These are phyloP conservation scores for Sphenopsis melanotis DNA, from an alignment of 2,797 vertebrate genomes.

Conservation along the genomic window DNA sequence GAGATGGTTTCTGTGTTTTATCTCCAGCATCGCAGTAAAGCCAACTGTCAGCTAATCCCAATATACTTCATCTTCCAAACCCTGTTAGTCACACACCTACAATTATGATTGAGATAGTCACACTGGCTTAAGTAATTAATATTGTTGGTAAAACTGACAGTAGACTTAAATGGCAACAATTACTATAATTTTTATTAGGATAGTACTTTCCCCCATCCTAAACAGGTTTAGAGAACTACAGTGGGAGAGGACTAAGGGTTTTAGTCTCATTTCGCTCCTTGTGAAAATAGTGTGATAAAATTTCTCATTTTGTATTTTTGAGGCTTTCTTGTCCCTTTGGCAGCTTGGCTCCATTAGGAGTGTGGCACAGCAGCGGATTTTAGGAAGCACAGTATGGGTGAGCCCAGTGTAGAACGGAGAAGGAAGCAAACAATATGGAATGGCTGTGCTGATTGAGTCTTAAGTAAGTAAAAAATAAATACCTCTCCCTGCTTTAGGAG, in stretches of 20 bases:
- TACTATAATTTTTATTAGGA: neutral
- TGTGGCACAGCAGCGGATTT: neutral
- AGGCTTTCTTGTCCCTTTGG: neutral
- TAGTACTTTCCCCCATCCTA: neutral
- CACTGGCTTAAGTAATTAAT: neutral
- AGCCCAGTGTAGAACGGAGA: neutral
- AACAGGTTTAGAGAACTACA: neutral
- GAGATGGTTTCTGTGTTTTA: neutral
- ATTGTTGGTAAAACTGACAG: neutral
- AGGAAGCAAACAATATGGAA: neutral
- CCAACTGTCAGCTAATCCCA: neutral
- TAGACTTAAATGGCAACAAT: neutral
- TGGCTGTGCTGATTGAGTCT: neutral
- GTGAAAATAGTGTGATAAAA: neutral
- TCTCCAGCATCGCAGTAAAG: neutral
- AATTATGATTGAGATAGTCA: neutral
- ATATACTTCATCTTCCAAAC: neutral
- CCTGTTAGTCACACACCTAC: neutral
- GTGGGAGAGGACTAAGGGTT: neutral
- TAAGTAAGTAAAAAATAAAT: neutral
- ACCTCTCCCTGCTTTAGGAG: neutral
- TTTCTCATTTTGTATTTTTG: neutral
- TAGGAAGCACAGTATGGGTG: neutral
- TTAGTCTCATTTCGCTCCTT: neutral
- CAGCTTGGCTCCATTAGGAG: neutral